Evolutionary conservation across 2,113 vertebrate genomes (phyloP), one percentile per base, ranked within the genome.

Genomic region (Tragulus kanchil): DNA sequence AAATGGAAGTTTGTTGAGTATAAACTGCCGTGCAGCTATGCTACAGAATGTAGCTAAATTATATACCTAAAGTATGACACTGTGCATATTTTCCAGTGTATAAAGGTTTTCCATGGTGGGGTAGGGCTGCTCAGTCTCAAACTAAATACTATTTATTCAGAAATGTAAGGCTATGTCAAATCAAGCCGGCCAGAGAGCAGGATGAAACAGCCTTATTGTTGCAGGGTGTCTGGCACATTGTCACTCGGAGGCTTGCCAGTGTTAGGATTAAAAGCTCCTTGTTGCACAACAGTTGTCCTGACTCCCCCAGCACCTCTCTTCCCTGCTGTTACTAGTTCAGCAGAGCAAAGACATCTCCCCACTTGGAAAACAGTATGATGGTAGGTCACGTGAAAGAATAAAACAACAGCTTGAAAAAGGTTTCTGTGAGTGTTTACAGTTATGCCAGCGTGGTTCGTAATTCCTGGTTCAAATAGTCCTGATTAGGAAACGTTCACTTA

Each of bases 101-200:
- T 97, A 96, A 97, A 96, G 82, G 96, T 89, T 97, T 97, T 97
- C 97, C 97, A 94, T 96, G 85, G 92, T 89, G 81, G 95, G 77
- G 50, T 42, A 71, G 85, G 65, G 67, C 88, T 94, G 87, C 87
- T 93, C 15, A 19, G 87, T 94, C 93, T 98, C 97, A 96, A 96
- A 92, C 94, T 79, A 96, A 95, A 77, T 58, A 94, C 69, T 61
- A 56, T 92, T 96, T 97, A 92, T 96, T 96, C 88, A 90, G 95
- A 97, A 89, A 97, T 54, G 56, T 48, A 88, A 88, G 84, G n/a
- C 21, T 58, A 91, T 88, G 95, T 95, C 85, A 45, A 58, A 90
- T 69, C 45, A 50, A 59, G 42, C 71, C 11, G 54, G 75, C 77
- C 58, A 65, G 45, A 78, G 42, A 84, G 48, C 45, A 69, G 31